Evolutionary conservation across 2,888 invertebrate species (phyloP).

Genomic region (Abscondita cerata): DNA sequence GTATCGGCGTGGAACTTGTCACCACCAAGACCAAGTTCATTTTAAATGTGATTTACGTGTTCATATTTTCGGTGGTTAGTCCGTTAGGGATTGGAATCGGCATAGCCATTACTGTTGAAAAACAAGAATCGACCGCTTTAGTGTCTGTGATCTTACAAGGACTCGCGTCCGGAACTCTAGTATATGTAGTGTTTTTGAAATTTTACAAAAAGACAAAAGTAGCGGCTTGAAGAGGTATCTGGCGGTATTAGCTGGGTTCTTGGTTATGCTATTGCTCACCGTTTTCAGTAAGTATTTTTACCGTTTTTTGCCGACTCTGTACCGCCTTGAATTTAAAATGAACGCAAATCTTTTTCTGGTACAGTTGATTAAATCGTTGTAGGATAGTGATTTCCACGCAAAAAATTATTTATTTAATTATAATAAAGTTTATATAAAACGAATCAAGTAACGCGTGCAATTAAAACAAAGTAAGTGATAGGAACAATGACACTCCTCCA

Average conservation of each 20-base stretch:
- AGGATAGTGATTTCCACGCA: too few species aligned
- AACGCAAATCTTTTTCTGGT: too few species aligned
- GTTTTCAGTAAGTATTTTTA: conserved; percentile 42
- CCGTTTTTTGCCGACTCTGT: too few species aligned
- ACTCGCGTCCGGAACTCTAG: conserved; percentile 88
- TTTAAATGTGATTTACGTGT: conserved; percentile 71
- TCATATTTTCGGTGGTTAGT: conserved; percentile 80
- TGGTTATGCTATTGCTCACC: conserved; percentile 69
- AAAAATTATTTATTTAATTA: too few species aligned
- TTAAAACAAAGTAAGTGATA: too few species aligned
- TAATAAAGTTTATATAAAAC: too few species aligned
- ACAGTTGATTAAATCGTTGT: too few species aligned
- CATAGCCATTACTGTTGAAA: conserved; percentile 68
- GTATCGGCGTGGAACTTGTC: conserved; percentile 84
- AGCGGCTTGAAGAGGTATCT: conserved; percentile 71
- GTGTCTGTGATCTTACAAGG: conserved; percentile 78
- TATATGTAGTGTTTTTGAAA: conserved; percentile 97
- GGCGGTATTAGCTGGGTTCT: conserved; percentile 73
- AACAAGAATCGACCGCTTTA: conserved; percentile 66
- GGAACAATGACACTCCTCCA: too few species aligned
- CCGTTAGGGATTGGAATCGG: conserved; percentile 82
- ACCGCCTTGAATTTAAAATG: too few species aligned
- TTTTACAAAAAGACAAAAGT: conserved; percentile 69
- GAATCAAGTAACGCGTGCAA: too few species aligned
- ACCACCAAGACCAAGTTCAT: conserved; percentile 71